Conservation (phyloP, 2,113 vertebrate species). For the Tenebrosternarchus preto region DNA sequence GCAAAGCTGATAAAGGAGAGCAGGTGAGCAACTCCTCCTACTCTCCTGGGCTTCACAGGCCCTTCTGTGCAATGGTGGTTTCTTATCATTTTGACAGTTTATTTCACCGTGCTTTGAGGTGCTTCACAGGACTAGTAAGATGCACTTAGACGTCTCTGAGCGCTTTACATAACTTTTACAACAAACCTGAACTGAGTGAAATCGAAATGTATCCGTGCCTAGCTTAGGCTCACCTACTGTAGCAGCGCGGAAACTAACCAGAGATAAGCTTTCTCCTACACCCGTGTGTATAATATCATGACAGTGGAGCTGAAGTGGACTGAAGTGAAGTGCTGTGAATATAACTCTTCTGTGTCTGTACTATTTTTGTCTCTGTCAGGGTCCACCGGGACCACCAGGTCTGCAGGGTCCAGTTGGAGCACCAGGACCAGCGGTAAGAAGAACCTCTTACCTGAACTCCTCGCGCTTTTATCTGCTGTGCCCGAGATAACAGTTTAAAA, state of each 20-base stretch:
- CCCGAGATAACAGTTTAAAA: background rate
- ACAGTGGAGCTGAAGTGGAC: background rate
- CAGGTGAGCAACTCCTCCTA: conserved; percentile 75
- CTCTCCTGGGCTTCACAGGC: too few relatives aligned
- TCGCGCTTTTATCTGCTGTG: background rate
- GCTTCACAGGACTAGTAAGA: too few relatives aligned
- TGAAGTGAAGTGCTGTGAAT: background rate
- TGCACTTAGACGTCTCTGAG: too few relatives aligned
- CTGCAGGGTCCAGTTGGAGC: conserved; percentile 93
- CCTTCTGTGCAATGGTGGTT: background rate
- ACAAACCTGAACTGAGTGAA: too few relatives aligned
- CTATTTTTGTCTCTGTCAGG: conserved; percentile 70
- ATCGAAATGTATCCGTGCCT: too few relatives aligned
- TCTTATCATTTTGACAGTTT: too few relatives aligned
- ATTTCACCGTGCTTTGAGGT: too few relatives aligned
- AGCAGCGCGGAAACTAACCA: too few relatives aligned
- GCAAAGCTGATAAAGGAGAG: conserved; percentile 96
- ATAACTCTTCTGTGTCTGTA: background rate
- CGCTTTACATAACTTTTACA: too few relatives aligned
- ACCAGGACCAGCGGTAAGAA: conserved; percentile 93
- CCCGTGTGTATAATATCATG: background rate
- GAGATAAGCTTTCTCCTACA: too few relatives aligned
- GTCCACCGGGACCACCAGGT: conserved; percentile 91
- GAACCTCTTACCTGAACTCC: background rate
- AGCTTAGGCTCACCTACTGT: too few relatives aligned